Evolutionary conservation across 2,113 vertebrate genomes (phyloP), one percentile per base, ranked within the genome.

Genomic region (Trogon surrucura): DNA sequence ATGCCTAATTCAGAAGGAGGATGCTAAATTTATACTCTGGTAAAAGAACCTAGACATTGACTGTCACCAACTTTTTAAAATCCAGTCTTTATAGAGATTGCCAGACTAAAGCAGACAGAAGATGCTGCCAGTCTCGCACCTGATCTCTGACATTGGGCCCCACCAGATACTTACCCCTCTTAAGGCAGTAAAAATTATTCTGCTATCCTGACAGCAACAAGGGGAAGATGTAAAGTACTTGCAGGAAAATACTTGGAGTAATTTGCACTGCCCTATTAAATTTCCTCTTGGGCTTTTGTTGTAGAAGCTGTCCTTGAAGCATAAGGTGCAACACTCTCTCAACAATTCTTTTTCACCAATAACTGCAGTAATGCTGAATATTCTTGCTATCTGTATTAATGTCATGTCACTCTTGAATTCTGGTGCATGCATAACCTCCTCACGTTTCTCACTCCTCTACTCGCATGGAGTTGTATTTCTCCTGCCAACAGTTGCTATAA

Each of bases 11-110:
- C 95, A 94, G 87, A 94, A 95, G 78, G 94, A 97, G 73, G 85
- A 80, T 97, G 80, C 51, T 97, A 97, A 97, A 97, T 97, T 96
- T 97, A 95, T 89, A 85, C n/a, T 80, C 73, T 85, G 25, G 88
- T 96, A 95, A 96, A 97, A 97, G 84, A 91, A 82, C 12, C 41
- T 78, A 91, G 91, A 75, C 84, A 50, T 90, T 1, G 41, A 75
- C 89, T 97, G 80, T 88, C 92, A 95, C 51, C 70, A 89, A 34
- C 60, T 95, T 94, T 81, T 94, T 56, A 66, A 78, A 97, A 97
- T 84, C 21, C 72, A 84, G 48, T 81, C 48, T 79, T 67, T 79
- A 57, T 11, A 84, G 11, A n/a, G 16, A 60, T 50, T 95, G n/a
- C 34, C 85, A 96, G 80, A 34, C 80, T 89, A 79, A 90, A 89